Evolutionary conservation across 2,888 invertebrate genomes (phyloP), one percentile per base, ranked within the genome.

Genomic region (Calameuta idolon): DNA sequence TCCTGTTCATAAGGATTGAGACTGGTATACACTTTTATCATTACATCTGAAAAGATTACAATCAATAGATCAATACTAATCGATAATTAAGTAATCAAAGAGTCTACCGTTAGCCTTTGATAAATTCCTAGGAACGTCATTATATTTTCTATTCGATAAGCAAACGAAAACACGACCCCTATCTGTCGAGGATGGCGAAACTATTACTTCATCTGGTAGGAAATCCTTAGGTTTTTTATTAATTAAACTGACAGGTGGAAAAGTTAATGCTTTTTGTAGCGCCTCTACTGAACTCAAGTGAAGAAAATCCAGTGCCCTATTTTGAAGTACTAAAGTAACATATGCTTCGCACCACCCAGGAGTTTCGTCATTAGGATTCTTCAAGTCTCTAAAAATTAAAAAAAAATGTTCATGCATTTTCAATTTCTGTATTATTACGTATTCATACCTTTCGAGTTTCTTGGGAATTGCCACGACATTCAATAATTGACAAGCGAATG

Each of bases 401-500:
- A 0, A 71, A 31, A 34, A 31, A 23, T 31, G 1, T 30, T 34
- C 34, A 31, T 31, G 15, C 33, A 2, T 3, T 3, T 71, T 71
- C 11, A 12, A 31, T 31, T 34, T 23, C 23, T 55, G 23, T 55
- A 55, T 15, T 55, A 23, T 55, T 23, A 55, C 23, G 11, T 1
- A 31, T 12, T 31, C 9, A 15, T 71, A 71, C 71, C 5, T 71
- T 23, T 93, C 92, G 76, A 95, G 89, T 78, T 93, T 92, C 74
- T 87, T 88, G 0, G 94, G 93, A 33, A 95, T 93, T 1, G 93
- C 95, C 75, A 92, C 89, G 0, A 94, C 94, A 75, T 94, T 93
- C 81, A 95, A 90, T 85, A 94, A 92, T 90, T 94, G 94, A 82
- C 95, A 95, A 37, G 94, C 93, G 37, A 95, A 90, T 35, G 93